phyloP scores from a whole-genome alignment of 2,797 vertebrate species.

The Menidia menidia region DNA sequence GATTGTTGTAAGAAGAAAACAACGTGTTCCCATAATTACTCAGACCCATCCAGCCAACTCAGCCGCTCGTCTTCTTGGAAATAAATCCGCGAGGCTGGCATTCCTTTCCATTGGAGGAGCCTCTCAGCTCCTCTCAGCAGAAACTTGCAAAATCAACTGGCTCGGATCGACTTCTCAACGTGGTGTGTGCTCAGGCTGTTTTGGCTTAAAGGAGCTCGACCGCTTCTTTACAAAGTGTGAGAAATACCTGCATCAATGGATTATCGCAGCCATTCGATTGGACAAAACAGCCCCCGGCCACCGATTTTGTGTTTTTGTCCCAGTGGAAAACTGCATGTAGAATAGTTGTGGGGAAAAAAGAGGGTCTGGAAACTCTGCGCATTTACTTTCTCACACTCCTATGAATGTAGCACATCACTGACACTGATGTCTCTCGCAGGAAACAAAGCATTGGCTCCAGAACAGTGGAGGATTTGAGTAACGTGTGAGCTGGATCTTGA shows the following conservation, averaged over 20 bases:
- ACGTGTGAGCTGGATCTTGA: conserved; percentile 57
- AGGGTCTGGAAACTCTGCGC: background rate
- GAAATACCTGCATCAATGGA: background rate
- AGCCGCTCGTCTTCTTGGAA: background rate
- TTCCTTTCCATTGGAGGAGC: too few species aligned
- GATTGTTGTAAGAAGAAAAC: background rate
- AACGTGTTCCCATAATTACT: background rate
- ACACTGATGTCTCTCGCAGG: conserved; percentile 59
- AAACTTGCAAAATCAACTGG: background rate
- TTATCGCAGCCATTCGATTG: too few species aligned
- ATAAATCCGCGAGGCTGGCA: background rate
- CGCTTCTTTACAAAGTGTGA: background rate
- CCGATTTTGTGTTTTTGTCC: background rate
- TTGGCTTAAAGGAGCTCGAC: background rate
- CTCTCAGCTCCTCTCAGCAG: background rate
- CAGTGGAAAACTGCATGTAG: background rate
- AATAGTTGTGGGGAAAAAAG: background rate
- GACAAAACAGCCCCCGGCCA: background rate
- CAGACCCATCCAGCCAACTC: background rate
- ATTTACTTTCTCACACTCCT: conserved; percentile 6
- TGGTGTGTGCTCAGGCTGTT: background rate
- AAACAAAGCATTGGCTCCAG: conserved; percentile 78
- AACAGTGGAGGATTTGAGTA: conserved; percentile 73
- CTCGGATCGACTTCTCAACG: background rate
- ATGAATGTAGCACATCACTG: conserved; percentile 13